Evolutionary conservation across 1,140 invertebrate species (phyloP).

Genomic region (Nasonia vitripennis): DNA sequence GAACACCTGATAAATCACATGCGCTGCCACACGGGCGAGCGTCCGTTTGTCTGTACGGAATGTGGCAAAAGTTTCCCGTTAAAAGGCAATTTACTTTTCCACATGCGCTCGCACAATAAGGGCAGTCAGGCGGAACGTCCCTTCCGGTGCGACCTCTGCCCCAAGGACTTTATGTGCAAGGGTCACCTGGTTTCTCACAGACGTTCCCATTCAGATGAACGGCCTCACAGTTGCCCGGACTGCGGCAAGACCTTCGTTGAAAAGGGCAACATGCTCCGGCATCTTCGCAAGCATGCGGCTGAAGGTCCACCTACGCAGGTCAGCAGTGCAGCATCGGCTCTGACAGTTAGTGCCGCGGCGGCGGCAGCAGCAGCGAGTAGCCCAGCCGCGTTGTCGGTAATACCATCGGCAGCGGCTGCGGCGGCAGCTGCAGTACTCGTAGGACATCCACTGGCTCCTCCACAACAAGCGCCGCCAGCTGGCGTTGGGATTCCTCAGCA

Average conservation of each 20-base stretch:
- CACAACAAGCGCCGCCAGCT: slow-evolving; percentile 61
- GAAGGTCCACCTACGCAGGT: slow-evolving; percentile 73
- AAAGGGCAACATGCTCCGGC: slow-evolving; percentile 84
- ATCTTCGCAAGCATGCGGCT: slow-evolving; percentile 75
- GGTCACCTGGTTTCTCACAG: slow-evolving; percentile 93
- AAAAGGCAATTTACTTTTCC: slow-evolving; percentile 94
- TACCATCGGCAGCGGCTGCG: slow-evolving; percentile 61
- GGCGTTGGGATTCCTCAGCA: slow-evolving; percentile 71
- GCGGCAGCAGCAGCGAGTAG: slow-evolving; percentile 59
- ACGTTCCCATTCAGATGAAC: slow-evolving; percentile 91
- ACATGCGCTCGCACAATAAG: slow-evolving; percentile 95
- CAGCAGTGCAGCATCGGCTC: slow-evolving; percentile 66
- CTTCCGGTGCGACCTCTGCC: slow-evolving; percentile 96
- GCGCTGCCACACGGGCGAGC: slow-evolving; percentile 92
- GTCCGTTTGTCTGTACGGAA: slow-evolving; percentile 86
- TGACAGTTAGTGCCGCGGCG: slow-evolving; percentile 66
- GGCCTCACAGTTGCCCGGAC: slow-evolving; percentile 85
- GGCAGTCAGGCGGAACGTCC: slow-evolving; percentile 90
- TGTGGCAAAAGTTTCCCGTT: slow-evolving; percentile 92
- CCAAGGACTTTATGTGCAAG: slow-evolving; percentile 98
- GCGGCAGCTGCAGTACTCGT: slow-evolving; percentile 64
- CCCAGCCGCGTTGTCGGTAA: slow-evolving; percentile 66
- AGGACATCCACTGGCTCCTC: slow-evolving; percentile 70
- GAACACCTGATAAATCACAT: slow-evolving; percentile 86
- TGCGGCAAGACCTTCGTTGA: slow-evolving; percentile 88